Evolutionary conservation across 2,888 invertebrate species (phyloP).

Genomic region (Hoplodrina blanda): DNA sequence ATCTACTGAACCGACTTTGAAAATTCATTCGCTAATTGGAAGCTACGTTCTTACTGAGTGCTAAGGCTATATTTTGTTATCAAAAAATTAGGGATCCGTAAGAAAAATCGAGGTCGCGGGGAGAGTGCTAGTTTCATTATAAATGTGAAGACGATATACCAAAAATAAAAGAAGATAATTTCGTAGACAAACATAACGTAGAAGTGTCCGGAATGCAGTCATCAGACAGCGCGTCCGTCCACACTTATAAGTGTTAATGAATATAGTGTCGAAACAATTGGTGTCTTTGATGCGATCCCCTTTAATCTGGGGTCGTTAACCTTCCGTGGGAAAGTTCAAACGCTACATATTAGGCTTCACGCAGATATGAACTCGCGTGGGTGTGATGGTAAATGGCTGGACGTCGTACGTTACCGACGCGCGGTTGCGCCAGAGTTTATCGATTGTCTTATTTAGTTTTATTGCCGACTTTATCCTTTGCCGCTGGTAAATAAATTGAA

Average conservation of each 20-base stretch:
- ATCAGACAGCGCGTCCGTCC: neutral
- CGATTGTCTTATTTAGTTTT: conserved; percentile 23
- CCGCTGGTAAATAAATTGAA: conserved; percentile 3
- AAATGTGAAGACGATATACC: too few species aligned
- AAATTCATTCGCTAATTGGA: too few species aligned
- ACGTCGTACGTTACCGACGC: conserved; percentile 1
- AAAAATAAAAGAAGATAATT: too few species aligned
- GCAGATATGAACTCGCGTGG: conserved; percentile 42
- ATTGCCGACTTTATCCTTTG: conserved; percentile 1
- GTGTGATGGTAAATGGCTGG: conserved; percentile 22
- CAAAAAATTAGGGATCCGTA: too few species aligned
- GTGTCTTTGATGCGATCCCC: conserved; percentile 37
- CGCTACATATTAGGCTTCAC: conserved; percentile 29
- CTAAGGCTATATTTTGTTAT: too few species aligned
- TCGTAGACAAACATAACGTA: neutral
- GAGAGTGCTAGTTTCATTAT: too few species aligned
- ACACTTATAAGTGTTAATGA: conserved; percentile 26
- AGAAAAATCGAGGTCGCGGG: too few species aligned
- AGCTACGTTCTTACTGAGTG: too few species aligned
- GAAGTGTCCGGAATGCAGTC: conserved; percentile 9
- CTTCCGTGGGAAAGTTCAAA: conserved; percentile 57
- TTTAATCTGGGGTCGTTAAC: conserved; percentile 58
- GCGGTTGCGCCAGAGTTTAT: conserved; percentile 19
- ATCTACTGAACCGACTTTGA: too few species aligned
- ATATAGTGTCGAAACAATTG: conserved; percentile 48